Base-by-base conservation (phyloP, 2,797 vertebrate species). In the Mastacembelus armatus region DNA sequence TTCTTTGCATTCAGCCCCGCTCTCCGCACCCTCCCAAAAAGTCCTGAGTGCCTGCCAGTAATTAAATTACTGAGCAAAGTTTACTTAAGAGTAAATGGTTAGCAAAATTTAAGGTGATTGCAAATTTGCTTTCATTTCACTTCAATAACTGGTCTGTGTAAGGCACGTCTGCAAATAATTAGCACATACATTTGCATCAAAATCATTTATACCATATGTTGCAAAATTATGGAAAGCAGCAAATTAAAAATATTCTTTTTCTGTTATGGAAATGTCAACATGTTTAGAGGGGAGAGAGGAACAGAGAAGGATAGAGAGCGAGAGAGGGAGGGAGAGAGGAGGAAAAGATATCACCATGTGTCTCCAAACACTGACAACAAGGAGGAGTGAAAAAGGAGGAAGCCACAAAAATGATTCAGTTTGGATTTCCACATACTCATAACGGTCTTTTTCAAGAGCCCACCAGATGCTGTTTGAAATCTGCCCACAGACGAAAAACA, bases 161-260 rank as follows among this genome's bases (percentile, higher is more conserved):
- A 95, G 93, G 93, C 93, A 93, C 88, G 91, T 94, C 94, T 95
- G 93, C 94, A 95, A 94, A 90, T 96, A 96, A 96, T 96, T 96
- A 95, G 94, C 90, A 89, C 85, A 93, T 91, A 91, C 90, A 96
- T 96, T 96, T 96, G 95, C 96, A 96, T 96, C 92, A 95, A 93
- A 95, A 95, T 96, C 92, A 71, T 93, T 94, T 90, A 91, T 90
- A 92, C 95, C 95, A 96, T 96, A 96, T 96, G 96, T 90, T 95
- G 86, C 91, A 86, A 93, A 92, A 92, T 94, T 92, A 93, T 91
- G 92, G 91, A 93, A 93, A 94, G 88, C 82, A 85, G 92, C 88
- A 90, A 92, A 93, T 91, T 93, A 92, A 93, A 93, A 93, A 89
- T 89, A 85, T 86, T 89, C 85, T 79, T 85, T 86, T 92, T 91